Base-by-base conservation (phyloP, 1,140 invertebrate genomes). In the Maniola jurtina region DNA sequence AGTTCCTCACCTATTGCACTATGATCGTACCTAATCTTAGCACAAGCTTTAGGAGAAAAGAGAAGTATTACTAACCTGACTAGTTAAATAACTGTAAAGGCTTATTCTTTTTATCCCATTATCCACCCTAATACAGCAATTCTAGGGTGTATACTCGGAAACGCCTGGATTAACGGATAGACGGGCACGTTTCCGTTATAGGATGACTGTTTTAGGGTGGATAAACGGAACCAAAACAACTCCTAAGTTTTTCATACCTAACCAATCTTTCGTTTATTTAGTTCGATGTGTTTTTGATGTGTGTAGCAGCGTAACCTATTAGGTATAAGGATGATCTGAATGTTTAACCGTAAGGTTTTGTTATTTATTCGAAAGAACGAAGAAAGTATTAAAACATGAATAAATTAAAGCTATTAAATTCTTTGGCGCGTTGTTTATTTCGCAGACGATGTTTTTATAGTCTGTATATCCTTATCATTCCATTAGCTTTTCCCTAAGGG, bases 241-340 rank as follows among this genome's bases (percentile, higher is more conserved):
- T 3, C 40, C 6, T 42, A 9, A 42, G 6, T 42, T n/a, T n/a
- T 5, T 38, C 9, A 38, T 6, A 6, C 36, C 9, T 38, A n/a
- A n/a, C n/a, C n/a, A n/a, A n/a, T n/a, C 13, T n/a, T 11, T 45
- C 5, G 9, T 11, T 45, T 13, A n/a, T 0, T 45, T 1, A 45
- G 13, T 45, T 45, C 2, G 13, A 45, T 2, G 2, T 5, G 9
- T 45, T 11, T 11, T 64, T 63, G 64, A 64, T 38, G 52, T 66
- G 47, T 73, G 47, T 73, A 72, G 63, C 61, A 47, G 48, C 61
- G 59, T 74, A 73, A 75, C 45, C 56, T 67, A 71, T 56, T 73
- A n/a, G n/a, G n/a, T n/a, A 60, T 72, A 75, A 64, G 70, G 81
- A 83, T 83, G 87, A 89, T 89, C 87, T 89, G 87, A 88, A 83